Conservation (phyloP, 2,888 invertebrate genomes). For the Stenichneumon culpator region DNA sequence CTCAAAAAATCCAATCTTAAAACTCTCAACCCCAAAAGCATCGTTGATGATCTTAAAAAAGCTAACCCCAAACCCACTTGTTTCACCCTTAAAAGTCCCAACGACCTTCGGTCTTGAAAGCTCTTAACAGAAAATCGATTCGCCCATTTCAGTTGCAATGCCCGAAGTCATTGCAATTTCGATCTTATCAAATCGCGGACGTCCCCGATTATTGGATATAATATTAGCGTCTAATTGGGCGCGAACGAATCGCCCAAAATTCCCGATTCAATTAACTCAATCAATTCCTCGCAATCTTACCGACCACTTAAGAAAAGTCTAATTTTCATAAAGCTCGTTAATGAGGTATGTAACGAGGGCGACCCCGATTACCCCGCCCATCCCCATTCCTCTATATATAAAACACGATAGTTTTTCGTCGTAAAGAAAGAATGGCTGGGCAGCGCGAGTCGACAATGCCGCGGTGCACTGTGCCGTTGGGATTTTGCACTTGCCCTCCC, state of each 20-base stretch:
- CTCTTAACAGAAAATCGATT: not conserved
- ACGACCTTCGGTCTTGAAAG: no score
- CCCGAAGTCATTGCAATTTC: not conserved
- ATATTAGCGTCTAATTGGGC: constrained; percentile 9
- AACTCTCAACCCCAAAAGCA: no score
- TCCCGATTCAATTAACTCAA: not conserved
- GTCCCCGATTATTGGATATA: constrained; percentile 6
- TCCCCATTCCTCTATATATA: no score
- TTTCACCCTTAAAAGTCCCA: no score
- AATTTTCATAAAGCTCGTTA: not conserved
- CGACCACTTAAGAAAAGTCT: no score
- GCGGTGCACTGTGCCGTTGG: constrained; percentile 47
- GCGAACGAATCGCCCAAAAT: constrained; percentile 8
- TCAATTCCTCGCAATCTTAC: no score
- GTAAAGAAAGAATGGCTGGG: constrained; percentile 19
- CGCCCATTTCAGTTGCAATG: not conserved
- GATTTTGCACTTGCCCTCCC: constrained; percentile 50
- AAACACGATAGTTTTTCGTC: not conserved
- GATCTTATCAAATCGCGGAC: not conserved
- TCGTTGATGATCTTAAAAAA: no score
- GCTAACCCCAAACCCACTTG: no score
- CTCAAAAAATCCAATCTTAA: no score
- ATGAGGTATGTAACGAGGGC: not conserved
- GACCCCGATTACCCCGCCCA: not conserved
- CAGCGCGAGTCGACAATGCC: constrained; percentile 29